Base-by-base conservation (phyloP, 2,888 invertebrate species). In the Scelioninae gen. 2 region DNA sequence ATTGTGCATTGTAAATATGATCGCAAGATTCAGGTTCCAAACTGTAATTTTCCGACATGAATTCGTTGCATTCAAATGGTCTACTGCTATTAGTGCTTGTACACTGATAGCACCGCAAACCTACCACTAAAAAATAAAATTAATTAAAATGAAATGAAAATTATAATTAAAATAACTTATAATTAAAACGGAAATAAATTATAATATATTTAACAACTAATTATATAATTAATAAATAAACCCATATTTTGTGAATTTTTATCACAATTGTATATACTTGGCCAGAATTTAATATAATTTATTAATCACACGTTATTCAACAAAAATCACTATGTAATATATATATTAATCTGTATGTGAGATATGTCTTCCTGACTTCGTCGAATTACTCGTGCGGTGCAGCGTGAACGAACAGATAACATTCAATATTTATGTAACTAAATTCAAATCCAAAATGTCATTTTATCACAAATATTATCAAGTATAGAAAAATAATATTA, bases 41-140 rank as follows among this genome's bases (percentile, higher is more conserved):
- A 82, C 91, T 91, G 80, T 89, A 87, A 81, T 91, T 90, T 79
- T 88, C 89, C 68, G 90, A 88, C 82, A 94, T 88, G 89, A 90
- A 92, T 84, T 96, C 94, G 84, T 93, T 92, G 87, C 96, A 96
- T 85, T 94, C 93, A 86, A 94, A 94, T 10, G 94, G 94, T 81
- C 90, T 88, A 45, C 87, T 85, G 18, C 92, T 91, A 84, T 93
- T 92, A 37, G 93, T 94, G 35, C 96, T 96, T 79, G 92, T 92
- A 87, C 97, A 97, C 83, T 94, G 94, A 87, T 94, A 97, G 87
- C 97, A 97, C 79, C 91, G 88, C 81, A 97, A 91, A 73, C 91
- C 90, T 80, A 86, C 78, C 73, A 89, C 92, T 93, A 81, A 57
- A 85, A 85, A 76, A 75, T 3, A 58, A 61, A 43, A 46, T 28